phyloP scores from a whole-genome alignment of 2,797 vertebrate species.

The Leptatherina wallacei region DNA sequence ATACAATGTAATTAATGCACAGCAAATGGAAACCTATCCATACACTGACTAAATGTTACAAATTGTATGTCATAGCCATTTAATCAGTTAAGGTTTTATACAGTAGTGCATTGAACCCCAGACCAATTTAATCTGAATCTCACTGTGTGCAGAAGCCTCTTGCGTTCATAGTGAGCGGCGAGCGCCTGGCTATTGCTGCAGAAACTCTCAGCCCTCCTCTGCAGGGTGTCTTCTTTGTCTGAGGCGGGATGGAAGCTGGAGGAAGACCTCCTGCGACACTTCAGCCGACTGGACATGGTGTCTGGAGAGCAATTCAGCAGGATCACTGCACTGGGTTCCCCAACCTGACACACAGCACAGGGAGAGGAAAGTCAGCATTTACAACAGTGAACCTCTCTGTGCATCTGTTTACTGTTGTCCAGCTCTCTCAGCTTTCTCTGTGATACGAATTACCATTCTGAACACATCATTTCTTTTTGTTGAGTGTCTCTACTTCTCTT shows the following conservation, averaged over 20 bases:
- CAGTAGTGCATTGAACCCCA: not conserved
- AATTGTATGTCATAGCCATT: not conserved
- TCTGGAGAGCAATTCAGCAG: constrained; percentile 89
- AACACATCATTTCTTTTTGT: not conserved
- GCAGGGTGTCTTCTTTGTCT: constrained; percentile 53
- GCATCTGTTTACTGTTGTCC: not conserved
- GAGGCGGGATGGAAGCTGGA: constrained; percentile 10
- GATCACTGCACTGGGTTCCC: constrained; percentile 87
- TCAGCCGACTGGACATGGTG: constrained; percentile 85
- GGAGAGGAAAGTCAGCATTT: not conserved
- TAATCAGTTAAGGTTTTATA: not conserved
- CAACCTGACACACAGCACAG: constrained; percentile 80
- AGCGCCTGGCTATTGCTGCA: constrained; percentile 77
- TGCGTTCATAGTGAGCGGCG: constrained; percentile 85
- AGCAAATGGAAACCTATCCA: not conserved
- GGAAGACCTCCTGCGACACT: constrained; percentile 66
- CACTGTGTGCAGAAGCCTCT: constrained; percentile 87
- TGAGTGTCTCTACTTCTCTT: not conserved
- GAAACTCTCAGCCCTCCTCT: constrained; percentile 82
- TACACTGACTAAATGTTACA: not conserved
- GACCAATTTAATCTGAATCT: constrained; percentile 3
- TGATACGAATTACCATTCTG: too few species aligned
- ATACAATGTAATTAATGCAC: too few species aligned
- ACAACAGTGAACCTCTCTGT: not conserved
- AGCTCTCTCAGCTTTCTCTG: not conserved